phyloP scores from a whole-genome alignment of 2,888 invertebrate species.

The Tetropium fuscum region DNA sequence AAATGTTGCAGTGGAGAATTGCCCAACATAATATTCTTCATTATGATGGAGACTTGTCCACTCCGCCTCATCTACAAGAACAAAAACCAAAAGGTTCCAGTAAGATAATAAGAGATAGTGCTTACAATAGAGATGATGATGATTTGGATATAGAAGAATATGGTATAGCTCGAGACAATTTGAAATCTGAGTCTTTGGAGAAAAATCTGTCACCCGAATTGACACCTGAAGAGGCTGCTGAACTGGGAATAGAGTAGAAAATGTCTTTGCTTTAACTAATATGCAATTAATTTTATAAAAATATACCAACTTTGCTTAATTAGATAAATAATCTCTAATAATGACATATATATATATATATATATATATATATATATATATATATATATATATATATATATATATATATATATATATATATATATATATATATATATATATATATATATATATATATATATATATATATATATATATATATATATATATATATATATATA shows the following conservation, averaged over 20 bases:
- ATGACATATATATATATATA: too few relatives aligned
- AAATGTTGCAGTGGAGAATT: conserved; percentile 92
- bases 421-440: too few relatives aligned
- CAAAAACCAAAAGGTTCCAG: conserved; percentile 50
- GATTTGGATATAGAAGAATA: conserved; percentile 61
- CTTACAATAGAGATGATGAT: conserved; percentile 59
- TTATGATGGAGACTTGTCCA: conserved; percentile 62
- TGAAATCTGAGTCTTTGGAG: conserved; percentile 41
- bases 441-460: too few relatives aligned
- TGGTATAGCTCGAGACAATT: conserved; percentile 47
- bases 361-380: too few relatives aligned
- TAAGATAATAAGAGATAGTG: conserved; percentile 60
- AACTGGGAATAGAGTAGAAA: conserved; percentile 55
- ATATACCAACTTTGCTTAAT: too few relatives aligned
- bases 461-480: too few relatives aligned
- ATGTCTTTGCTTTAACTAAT: background rate
- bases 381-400: too few relatives aligned
- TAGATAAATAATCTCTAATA: too few relatives aligned
- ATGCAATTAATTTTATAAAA: too few relatives aligned
- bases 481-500: too few relatives aligned
- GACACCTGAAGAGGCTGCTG: conserved; percentile 62
- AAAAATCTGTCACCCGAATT: conserved; percentile 51
- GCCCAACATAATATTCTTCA: conserved; percentile 69
- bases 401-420: too few relatives aligned
- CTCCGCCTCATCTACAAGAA: conserved; percentile 58